Evolutionary conservation across 2,113 vertebrate species (phyloP).

Genomic region (Pollimyrus isidori): DNA sequence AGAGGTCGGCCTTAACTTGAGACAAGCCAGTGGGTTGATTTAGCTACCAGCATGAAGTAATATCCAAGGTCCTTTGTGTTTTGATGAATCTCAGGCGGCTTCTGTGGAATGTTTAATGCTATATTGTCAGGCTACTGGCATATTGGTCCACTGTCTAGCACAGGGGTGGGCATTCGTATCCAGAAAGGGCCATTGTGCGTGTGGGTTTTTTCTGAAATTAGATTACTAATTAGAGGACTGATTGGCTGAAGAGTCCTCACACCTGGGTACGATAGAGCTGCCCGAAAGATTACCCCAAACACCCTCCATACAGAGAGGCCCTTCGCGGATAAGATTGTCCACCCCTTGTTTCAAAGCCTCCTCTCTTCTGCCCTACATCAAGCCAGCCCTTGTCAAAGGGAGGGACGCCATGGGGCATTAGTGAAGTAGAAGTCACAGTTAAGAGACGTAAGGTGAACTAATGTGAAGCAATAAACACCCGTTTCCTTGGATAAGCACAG

Average conservation of each 20-base stretch:
- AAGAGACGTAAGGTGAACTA: neutral
- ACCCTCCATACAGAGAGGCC: neutral
- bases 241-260: neutral
- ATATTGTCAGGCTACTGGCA: neutral
- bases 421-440: neutral
- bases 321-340: neutral
- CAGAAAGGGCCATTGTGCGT: neutral
- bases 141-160: neutral
- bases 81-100: neutral
- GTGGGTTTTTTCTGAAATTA: neutral
- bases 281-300: neutral
- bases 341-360: neutral
- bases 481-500: neutral
- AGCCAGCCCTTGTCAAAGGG: neutral
- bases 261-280: neutral
- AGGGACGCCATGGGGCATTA: neutral
- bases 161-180: neutral
- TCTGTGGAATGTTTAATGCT: neutral
- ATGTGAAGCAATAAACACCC: neutral
- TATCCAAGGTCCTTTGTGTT: neutral
- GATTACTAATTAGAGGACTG: neutral
- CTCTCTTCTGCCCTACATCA: neutral
- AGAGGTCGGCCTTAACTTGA: neutral
- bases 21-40: neutral
- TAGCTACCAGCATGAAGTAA: neutral